Percentiles rank a stretch among this genome's conserved stretches.
Conservation (phyloP, 2,113 vertebrate genomes). For the Dryoscopus gambensis region DNA sequence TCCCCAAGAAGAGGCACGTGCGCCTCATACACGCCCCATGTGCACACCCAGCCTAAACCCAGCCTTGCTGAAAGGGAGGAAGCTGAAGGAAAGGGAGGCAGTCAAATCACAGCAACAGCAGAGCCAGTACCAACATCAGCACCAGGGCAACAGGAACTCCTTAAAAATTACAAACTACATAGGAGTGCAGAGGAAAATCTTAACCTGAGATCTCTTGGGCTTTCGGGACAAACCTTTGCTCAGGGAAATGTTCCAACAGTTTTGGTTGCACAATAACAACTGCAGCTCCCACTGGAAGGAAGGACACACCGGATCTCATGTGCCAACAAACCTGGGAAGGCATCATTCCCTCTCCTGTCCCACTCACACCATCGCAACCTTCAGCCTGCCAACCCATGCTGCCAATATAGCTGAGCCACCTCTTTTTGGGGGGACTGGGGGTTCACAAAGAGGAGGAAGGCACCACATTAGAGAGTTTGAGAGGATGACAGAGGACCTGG, state of each 20-base stretch:
- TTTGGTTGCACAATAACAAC: neutral
- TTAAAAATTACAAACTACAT: neutral
- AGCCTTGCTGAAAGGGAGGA: neutral
- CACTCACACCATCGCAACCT: fast-evolving
- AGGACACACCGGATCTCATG: neutral
- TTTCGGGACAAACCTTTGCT: neutral
- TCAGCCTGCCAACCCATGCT: neutral
- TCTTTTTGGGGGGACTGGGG: neutral
- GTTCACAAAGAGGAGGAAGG: neutral
- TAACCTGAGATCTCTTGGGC: neutral
- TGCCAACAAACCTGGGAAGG: neutral
- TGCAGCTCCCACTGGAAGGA: neutral
- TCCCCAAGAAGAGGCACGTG: fast-evolving
- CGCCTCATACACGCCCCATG: neutral
- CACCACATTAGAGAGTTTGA: neutral
- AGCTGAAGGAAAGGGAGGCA: neutral
- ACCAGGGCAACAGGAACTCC: neutral
- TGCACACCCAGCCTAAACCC: neutral
- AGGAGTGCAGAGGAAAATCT: neutral
- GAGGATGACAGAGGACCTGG: neutral
- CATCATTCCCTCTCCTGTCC: fast-evolving
- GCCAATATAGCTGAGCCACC: neutral
- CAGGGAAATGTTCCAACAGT: neutral
- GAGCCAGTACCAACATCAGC: neutral
- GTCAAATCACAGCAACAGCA: neutral